A percentile compares a stretch with the other conserved stretches of the same genome.
These are phyloP conservation scores for Dipodomys ordii DNA, from an alignment of 2,113 vertebrate genomes.

Conservation along the genomic window DNA sequence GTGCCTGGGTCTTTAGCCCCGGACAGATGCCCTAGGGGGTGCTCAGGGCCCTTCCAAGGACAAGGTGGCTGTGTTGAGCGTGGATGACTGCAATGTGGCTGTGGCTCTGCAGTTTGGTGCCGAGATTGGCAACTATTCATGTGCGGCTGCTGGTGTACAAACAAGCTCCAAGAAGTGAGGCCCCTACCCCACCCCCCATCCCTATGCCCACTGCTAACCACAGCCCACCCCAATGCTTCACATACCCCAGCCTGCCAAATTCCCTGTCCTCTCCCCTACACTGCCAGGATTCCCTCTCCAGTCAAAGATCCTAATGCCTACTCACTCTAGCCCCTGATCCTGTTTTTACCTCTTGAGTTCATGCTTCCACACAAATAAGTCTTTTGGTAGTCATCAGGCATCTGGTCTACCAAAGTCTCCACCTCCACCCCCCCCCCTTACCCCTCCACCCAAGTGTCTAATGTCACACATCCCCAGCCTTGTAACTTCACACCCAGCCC, in stretches of 20 bases:
- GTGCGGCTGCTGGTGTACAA: constrained; percentile 95
- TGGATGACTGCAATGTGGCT: constrained; percentile 95
- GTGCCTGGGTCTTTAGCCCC: constrained; percentile 88
- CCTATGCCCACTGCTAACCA: background rate
- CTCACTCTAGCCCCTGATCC: background rate
- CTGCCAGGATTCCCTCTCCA: background rate
- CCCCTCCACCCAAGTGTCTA: background rate
- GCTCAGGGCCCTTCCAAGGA: constrained; percentile 97
- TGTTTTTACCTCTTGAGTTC: background rate
- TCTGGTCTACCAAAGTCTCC: background rate
- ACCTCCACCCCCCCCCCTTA: background rate
- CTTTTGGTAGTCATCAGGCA: background rate
- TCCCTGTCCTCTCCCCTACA: background rate
- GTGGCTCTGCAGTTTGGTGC: constrained; percentile 95
- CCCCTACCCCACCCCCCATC: constrained; percentile 19
- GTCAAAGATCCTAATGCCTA: background rate
- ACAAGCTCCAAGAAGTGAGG: constrained; percentile 98
- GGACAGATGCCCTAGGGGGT: constrained; percentile 91
- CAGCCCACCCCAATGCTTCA: background rate
- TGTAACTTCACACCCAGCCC: background rate
- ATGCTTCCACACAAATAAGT: background rate
- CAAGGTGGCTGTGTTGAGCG: constrained; percentile 95
- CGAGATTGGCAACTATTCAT: constrained; percentile 97
- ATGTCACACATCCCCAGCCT: background rate
- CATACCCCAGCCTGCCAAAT: background rate